Evolutionary conservation across 1,140 invertebrate species (phyloP), one percentile per base, ranked within the genome.

Genomic region (Cotesia typhae): DNA sequence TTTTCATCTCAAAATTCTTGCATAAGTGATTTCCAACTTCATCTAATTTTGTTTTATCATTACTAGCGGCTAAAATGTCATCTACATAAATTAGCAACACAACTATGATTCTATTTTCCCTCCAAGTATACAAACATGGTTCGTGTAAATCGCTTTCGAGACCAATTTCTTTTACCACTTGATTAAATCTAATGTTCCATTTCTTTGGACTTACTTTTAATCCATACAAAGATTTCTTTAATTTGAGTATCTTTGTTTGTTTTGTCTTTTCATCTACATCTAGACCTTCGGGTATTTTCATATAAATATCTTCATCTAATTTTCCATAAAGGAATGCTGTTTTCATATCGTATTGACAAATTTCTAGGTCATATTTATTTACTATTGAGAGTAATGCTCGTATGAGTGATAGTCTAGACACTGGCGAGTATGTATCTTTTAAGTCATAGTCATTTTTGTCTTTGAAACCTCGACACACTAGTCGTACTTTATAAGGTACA

Each of bases 71-170:
- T 4, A 74, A 14, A 9, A 70, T 71, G 36, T 74, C 71, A 61
- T 73, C 71, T 17, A 73, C 71, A 37, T 73, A 73, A 12, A 73
- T 35, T 35, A 70, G 28, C 52, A 64, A 47, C n/a, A 73, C 41
- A 14, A 64, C 14, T 9, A 68, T 20, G 28, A 64, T 67, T 2
- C 28, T 12, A 47, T 55, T 47, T 55, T 73, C 17, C 64, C 66
- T 4, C 75, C 80, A 82, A 35, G 81, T 84, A n/a, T 82, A 74
- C 2, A 81, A 77, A 70, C 82, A 83, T 28, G 81, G 72, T 53
- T 83, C 82, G 37, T 71, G 74, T 3, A 79, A 77, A 2, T 78
- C 17, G 17, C 1, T 17, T 17, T 17, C 17, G 17, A 17, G 17
- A 17, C 17, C 17, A 17, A 17, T 17, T 41, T 67, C n/a, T 55